Evolutionary conservation across 2,113 vertebrate species (phyloP).

Genomic region (Oreochromis tanganicae): DNA sequence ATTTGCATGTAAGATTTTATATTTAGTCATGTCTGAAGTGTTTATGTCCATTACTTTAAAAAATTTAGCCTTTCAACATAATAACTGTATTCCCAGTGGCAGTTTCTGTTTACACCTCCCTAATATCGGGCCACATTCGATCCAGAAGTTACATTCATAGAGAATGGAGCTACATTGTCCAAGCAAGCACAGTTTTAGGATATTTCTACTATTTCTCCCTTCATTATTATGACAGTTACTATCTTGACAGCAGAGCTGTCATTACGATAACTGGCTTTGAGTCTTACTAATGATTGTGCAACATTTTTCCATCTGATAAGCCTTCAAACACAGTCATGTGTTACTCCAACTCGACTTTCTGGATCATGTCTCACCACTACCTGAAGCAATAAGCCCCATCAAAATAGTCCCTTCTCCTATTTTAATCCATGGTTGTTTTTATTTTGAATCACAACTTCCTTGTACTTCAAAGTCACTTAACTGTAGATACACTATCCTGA

Average conservation of each 20-base stretch:
- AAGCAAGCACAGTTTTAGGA: not conserved
- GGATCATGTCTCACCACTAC: not conserved
- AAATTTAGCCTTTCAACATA: fast-evolving
- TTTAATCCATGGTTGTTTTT: not conserved
- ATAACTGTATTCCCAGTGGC: not conserved
- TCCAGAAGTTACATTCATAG: not conserved
- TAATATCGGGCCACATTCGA: fast-evolving
- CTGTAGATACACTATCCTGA: not conserved
- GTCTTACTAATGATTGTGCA: not conserved
- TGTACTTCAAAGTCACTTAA: not conserved
- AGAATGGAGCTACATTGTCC: not conserved
- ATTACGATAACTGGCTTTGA: not conserved
- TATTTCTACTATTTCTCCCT: not conserved
- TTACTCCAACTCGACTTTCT: not conserved
- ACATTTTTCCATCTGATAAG: not conserved
- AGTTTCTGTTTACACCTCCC: not conserved
- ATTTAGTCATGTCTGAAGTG: not conserved
- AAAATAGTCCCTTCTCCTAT: not conserved
- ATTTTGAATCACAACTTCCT: not conserved
- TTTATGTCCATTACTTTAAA: not conserved
- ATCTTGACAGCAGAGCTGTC: not conserved
- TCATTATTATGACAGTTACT: not conserved
- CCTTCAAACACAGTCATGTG: not conserved
- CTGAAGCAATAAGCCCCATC: not conserved
- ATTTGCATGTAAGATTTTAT: not conserved